Evolutionary conservation across 2,888 invertebrate species (phyloP), one percentile per base, ranked within the genome.

Genomic region (Pilophorus perplexus): DNA sequence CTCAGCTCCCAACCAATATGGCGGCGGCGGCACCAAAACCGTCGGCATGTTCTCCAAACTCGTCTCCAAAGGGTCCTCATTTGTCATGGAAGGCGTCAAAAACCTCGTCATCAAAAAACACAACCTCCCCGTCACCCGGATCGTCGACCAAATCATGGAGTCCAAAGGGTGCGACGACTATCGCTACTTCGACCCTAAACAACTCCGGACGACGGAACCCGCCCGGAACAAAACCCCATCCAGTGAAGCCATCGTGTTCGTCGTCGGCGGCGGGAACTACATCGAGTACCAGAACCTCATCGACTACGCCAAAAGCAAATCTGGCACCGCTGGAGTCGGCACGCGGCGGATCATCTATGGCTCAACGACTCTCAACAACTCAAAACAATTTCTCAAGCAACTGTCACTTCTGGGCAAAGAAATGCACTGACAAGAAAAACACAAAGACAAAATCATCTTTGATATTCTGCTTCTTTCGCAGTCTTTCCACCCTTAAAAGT

Each of bases 51-150:
- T 99, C 79, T 94, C 95, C 6, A 99, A 98, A 78, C 82, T 99
- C 64, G 91, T 99, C 74, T 91, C 91, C 6, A 95, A 97, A 76
- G 96, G 97, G 20, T 98, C 97, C 0, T 93, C 93, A 33, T 97
- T 99, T 77, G 96, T 99, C 0, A 99, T 99, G 97, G 99, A 99
- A 79, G 99, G 97, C 37, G 97, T 98, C 0, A 95, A 97, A 79
- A 99, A 99, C 82, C 84, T 99, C 74, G 98, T 98, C 16, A 93
- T 99, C 6, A 99, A 99, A 79, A 88, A 92, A 80, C 97, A 99
- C 80, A 95, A 94, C 79, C 81, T 97, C 70, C 97, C 97, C 0
- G 89, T 96, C 1, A 96, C 95, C 6, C 88, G 92, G 76, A 88
- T 93, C 69, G 94, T 95, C 8, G 97, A 98, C 75, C 85, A 90